These are phyloP conservation scores for Morinoia aosen DNA, from an alignment of 2,888 invertebrate genomes.

Conservation along the genomic window DNA sequence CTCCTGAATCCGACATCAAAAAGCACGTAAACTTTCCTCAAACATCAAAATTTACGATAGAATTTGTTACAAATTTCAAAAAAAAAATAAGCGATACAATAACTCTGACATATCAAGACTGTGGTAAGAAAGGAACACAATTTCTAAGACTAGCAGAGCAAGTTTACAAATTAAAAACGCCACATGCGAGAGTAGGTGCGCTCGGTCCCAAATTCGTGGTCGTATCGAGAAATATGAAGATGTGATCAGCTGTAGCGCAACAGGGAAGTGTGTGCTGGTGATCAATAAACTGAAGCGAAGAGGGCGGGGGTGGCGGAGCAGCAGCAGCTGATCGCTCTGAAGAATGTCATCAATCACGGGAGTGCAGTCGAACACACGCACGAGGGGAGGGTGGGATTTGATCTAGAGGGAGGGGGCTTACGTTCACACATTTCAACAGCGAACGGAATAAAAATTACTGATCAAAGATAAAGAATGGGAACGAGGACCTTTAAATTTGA, in stretches of 20 bases:
- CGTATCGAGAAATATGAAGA: background rate
- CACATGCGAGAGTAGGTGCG: background rate
- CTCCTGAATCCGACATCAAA: no score
- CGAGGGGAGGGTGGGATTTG: background rate
- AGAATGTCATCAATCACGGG: constrained; percentile 46
- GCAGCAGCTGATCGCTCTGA: constrained; percentile 47
- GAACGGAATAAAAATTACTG: background rate
- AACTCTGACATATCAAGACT: background rate
- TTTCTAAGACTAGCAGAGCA: background rate
- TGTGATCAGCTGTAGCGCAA: constrained; percentile 37
- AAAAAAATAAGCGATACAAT: background rate
- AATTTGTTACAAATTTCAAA: background rate
- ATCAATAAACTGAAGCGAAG: constrained; percentile 24
- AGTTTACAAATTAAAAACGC: background rate
- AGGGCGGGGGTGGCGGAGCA: constrained; percentile 7
- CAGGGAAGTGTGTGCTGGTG: constrained; percentile 9
- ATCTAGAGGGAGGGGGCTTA: background rate
- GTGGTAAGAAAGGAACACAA: background rate
- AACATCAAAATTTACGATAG: background rate
- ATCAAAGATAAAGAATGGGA: background rate
- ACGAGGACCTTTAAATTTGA: background rate
- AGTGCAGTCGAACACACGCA: constrained; percentile 30
- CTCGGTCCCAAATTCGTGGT: background rate
- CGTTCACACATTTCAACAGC: background rate
- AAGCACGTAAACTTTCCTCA: background rate